A percentile compares a stretch with the other conserved stretches of the same genome.
Conservation (phyloP, 23 tunicate species). For the Halocynthia aurantium region DNA sequence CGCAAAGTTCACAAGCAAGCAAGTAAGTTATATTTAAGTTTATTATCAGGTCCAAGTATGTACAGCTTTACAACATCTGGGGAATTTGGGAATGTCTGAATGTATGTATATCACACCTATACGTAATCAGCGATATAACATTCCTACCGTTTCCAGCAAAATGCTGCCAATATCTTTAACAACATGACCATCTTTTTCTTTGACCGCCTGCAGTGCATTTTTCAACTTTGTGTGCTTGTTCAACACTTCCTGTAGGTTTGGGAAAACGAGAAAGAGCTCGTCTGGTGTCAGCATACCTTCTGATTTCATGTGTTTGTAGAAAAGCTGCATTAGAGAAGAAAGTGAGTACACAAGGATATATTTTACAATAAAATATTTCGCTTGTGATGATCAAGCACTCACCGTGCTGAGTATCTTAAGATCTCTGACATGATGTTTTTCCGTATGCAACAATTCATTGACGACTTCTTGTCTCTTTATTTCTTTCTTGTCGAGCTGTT, state of each 20-base stretch:
- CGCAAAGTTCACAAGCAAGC: neutral
- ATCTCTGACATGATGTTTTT: constrained; percentile 83
- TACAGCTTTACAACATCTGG: no score
- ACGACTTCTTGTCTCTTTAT: constrained; percentile 70
- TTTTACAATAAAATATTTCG: neutral
- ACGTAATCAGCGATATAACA: no score
- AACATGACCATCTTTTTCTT: constrained; percentile 48
- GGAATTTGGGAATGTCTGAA: no score
- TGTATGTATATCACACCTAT: no score
- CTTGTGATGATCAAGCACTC: neutral
- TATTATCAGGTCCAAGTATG: no score
- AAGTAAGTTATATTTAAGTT: no score
- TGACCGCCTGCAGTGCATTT: constrained; percentile 20
- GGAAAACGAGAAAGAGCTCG: constrained; percentile 50
- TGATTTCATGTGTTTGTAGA: constrained; percentile 44
- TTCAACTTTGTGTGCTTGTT: constrained; percentile 53
- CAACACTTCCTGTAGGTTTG: constrained; percentile 58
- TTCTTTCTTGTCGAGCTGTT: constrained; percentile 46
- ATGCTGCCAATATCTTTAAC: constrained; percentile 49
- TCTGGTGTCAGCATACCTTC: constrained; percentile 38
- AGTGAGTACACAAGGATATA: neutral
- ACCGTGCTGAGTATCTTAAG: constrained; percentile 63
- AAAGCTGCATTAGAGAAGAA: constrained; percentile 24
- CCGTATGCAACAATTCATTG: constrained; percentile 71
- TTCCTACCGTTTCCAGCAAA: constrained; percentile 44